Base-by-base conservation (phyloP, 1,140 invertebrate genomes). In the Dreissena rostriformis region DNA sequence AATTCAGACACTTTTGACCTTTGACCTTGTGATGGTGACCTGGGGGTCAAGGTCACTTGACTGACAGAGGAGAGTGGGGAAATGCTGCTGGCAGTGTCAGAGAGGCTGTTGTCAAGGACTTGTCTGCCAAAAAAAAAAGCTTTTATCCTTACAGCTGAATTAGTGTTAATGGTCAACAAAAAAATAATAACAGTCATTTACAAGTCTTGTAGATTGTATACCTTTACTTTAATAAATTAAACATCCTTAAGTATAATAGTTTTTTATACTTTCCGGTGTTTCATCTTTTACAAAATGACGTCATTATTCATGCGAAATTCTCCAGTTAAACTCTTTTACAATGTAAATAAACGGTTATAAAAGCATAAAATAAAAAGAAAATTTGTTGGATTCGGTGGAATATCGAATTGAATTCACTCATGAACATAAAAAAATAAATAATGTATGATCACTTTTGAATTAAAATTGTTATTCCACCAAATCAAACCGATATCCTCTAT, bases 101-200 rank as follows among this genome's bases (percentile, higher is more conserved):
- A 80, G 10, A 57, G 14, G 55, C 28, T 70, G 28, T 17, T 51
- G 22, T 80, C 77, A 15, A 80, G 24, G 5, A 24, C n/a, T 61
- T 65, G 61, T 71, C 77, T 80, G 51, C 29, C n/a, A 80, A 67
- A 22, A 29, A 28, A 49, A 68, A 2, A 68, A 61, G 12, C 57
- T 61, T 61, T 6, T 5, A 61, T 24, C 57, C 57, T 61, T 19
- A 61, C 57, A 61, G 22, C 17, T 61, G 57, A 24, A 24, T 11
- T 5, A 5, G 57, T 11, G 57, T 61, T 6, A n/a, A n/a, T 61
- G 22, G 6, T 12, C 19, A 14, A 19, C 12, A 57, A 57, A 57
- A 12, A 57, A 57, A 57, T 57, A 57, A 12, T 19, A 19, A 61
- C 22, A 61, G 2, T 61, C 22, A n/a, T 61, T 2, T 61, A 61